Conservation (phyloP, 2,797 vertebrate species). For the Nasua narica region DNA sequence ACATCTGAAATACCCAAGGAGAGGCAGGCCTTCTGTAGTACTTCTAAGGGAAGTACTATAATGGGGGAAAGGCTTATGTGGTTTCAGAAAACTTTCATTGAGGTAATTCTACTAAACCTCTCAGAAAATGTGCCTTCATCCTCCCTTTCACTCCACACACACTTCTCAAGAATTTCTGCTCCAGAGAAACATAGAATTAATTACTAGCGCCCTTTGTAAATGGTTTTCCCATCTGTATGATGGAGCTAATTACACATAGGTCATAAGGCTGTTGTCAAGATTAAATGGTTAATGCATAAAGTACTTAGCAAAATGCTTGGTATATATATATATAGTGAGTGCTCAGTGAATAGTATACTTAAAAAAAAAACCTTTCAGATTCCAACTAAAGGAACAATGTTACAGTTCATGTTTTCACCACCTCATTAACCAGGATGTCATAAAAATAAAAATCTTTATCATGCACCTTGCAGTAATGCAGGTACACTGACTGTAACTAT, state of each 20-base stretch:
- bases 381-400: conserved; percentile 17
- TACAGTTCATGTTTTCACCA: not conserved
- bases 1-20: not conserved
- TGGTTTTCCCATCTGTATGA: not conserved
- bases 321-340: not conserved
- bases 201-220: not conserved
- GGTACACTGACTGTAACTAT: not conserved
- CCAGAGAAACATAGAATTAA: not conserved
- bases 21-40: not conserved
- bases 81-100: not conserved
- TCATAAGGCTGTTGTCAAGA: not conserved
- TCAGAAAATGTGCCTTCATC: not conserved
- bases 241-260: not conserved
- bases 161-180: conserved; percentile 12
- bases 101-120: not conserved
- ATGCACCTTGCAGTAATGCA: not conserved
- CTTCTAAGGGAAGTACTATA: not conserved
- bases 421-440: not conserved
- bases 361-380: not conserved
- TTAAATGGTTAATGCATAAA: conserved; percentile 10
- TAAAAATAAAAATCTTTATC: conserved; percentile 18
- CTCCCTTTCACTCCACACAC: not conserved
- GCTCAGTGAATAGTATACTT: not conserved
- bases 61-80: not conserved
- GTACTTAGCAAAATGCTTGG: not conserved